Evolutionary conservation across 2,113 vertebrate genomes (phyloP).

Genomic region (Tapirus terrestris): DNA sequence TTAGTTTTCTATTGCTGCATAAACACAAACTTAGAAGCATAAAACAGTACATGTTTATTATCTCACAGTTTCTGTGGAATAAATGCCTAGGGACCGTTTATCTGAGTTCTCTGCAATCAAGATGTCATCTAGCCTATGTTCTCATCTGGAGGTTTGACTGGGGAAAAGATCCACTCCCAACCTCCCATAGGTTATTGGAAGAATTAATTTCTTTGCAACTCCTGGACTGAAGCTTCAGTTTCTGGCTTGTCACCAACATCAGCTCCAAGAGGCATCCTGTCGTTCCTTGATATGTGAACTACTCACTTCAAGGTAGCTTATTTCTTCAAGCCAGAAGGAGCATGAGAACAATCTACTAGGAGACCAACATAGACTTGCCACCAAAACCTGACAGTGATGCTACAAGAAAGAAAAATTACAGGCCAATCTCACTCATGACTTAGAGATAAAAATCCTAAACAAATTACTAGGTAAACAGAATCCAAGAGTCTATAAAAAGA

Average conservation of each 20-base stretch:
- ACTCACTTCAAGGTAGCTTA: background rate
- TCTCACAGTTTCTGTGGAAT: background rate
- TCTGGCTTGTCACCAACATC: background rate
- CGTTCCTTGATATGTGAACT: background rate
- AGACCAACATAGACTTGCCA: background rate
- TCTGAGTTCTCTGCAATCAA: background rate
- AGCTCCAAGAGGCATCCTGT: background rate
- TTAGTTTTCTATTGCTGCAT: background rate
- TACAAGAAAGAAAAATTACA: background rate
- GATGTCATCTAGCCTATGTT: background rate
- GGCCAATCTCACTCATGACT: background rate
- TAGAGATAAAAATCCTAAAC: slow-evolving; percentile 7
- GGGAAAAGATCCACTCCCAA: background rate
- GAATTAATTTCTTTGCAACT: background rate
- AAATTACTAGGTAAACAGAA: background rate
- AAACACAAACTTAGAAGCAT: background rate
- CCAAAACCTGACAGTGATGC: background rate
- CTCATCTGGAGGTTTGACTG: background rate
- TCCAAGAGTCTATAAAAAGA: background rate
- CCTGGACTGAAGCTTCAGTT: background rate
- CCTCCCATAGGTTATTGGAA: background rate
- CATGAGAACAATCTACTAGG: background rate
- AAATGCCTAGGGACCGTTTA: background rate
- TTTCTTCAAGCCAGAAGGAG: background rate
- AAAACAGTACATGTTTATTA: background rate